Evolutionary conservation across 2,888 invertebrate genomes (phyloP), one percentile per base, ranked within the genome.

Genomic region (Sphecodes monilicornis): DNA sequence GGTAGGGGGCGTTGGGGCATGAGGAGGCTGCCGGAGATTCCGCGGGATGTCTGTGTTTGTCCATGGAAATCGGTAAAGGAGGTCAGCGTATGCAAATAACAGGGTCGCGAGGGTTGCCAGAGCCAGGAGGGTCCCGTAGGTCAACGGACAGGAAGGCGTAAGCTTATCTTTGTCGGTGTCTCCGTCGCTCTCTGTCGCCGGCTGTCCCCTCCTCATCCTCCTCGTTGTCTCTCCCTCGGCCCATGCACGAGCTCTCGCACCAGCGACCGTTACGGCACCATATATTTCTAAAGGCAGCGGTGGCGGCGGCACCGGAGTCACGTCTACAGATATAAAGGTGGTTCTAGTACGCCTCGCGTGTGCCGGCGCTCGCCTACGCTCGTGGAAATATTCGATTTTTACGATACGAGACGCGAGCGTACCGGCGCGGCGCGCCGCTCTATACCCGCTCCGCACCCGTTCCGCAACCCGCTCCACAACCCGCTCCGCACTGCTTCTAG

Each of bases 381-480:
- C 86, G 90, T 88, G 90, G 91, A 93, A 93, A 93, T 93, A 93
- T 93, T 93, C 93, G 93, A 93, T 93, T 93, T 93, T 93, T 93
- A 93, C 93, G 92, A 93, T 92, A 92, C 92, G 89, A 89, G 85
- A 89, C 85, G 88, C 86, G 82, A 80, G 76, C 78, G 72, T 32
- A 64, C 64, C 22, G 64, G 8, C 18, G 29, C 32, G 64, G 8
- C 54, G n/a, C 54, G 22, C 22, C n/a, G 50, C 50, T 54, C 18
- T n/a, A 18, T 54, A 54, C 41, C 11, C 41, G 41, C 41, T 10
- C 41, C 41, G 5, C 41, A 41, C 41, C n/a, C 54, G 10, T n/a
- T 54, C 54, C 1, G 54, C 54, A 54, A 54, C 54, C 54, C 54
- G 54, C 54, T 54, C 54, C 43, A 3, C 50, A 50, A 50, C 50